phyloP scores from a whole-genome alignment of 2,888 invertebrate genomes.

The Diplolepis rosae region DNA sequence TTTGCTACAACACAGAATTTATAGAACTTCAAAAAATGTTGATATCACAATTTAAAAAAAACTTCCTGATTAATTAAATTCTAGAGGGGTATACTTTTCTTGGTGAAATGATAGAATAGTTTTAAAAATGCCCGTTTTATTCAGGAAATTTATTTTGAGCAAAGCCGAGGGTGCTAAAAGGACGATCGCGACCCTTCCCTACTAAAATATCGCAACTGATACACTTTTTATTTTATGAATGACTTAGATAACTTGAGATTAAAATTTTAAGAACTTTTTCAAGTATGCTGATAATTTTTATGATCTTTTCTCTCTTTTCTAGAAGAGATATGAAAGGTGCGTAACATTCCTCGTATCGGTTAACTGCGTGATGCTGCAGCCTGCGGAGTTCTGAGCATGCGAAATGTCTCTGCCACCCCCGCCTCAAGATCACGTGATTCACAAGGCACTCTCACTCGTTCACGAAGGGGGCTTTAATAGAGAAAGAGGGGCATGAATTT shows the following conservation, averaged over 20 bases:
- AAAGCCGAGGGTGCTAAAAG: background rate
- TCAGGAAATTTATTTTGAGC: background rate
- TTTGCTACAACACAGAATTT: constrained; percentile 30
- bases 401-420: constrained; percentile 72
- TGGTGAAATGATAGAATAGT: constrained; percentile 23
- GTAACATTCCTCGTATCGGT: constrained; percentile 39
- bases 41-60: background rate
- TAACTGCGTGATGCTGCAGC: constrained; percentile 58
- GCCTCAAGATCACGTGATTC: constrained; percentile 69
- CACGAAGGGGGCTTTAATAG: constrained; percentile 49
- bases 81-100: constrained; percentile 22
- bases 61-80: background rate
- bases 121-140: background rate
- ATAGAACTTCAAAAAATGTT: background rate
- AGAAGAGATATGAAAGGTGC: constrained; percentile 27
- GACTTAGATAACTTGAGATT: background rate
- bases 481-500: constrained; percentile 41
- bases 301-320: background rate
- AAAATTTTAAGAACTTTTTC: background rate
- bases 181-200: constrained; percentile 12
- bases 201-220: background rate
- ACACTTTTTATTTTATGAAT: background rate
- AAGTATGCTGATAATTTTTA: background rate
- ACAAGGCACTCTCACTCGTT: constrained; percentile 37
- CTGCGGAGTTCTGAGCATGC: constrained; percentile 72